Base-by-base conservation (phyloP, 35 echinoderm and acorn worm genomes). In the Hemicentrotus pulcherrimus region DNA sequence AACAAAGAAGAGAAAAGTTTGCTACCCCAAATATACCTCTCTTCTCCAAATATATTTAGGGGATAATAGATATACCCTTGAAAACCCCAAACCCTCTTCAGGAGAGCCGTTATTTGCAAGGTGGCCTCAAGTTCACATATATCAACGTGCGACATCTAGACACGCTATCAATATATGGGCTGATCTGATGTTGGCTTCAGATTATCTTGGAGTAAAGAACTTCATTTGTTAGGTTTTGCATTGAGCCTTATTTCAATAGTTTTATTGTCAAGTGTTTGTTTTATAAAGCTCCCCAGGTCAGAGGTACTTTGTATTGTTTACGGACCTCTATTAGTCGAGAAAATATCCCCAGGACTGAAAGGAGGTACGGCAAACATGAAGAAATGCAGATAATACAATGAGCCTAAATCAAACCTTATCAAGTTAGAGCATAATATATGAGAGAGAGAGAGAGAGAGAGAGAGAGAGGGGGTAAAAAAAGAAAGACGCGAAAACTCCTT, bases 311-410 rank as follows among this genome's bases (percentile, higher is more conserved):
- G 91, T 58, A 50, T 93, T 93, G 91, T 93, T 58, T 93, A 58
- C 48, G 91, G 48, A 93, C 91, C 91, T 50, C 91, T 93, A 93
- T 93, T 93, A 93, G 91, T 93, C 91, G 91, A 93, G 91, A 93
- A 93, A 93, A 93, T 47, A 93, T 93, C 91, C 91, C 91, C 32
- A 58, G 91, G 91, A 50, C 16, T 47, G 91, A 47, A 90, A 90
- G 88, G 46, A 32, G 32, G 32, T 33, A 41, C 88, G 91, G 91
- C 48, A 58, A 93, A 93, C 45, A 93, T 31, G 46, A 93, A 47
- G 48, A 93, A 93, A 58, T 31, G 10, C 45, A 31, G 91, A 93
- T 46, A 93, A 93, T 45, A 47, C 12, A 33, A 47, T 45, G 15
- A 90, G 88, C 32, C 32, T 93, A 58, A 55, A 93, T 93, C 91